Evolutionary conservation across 2,888 invertebrate species (phyloP).

Genomic region (Melanophora roralis): DNA sequence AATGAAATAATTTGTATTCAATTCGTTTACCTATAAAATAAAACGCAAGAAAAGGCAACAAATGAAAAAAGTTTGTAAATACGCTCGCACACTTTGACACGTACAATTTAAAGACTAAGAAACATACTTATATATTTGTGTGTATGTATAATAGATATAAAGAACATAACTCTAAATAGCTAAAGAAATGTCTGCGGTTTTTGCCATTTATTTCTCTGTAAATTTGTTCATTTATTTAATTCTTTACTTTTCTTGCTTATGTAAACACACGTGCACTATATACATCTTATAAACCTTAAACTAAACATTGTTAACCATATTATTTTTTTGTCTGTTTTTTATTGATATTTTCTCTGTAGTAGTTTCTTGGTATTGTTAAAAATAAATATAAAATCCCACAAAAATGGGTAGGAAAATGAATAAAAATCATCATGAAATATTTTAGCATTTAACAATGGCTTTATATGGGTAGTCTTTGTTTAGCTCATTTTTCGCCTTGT

Average conservation of each 20-base stretch:
- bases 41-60: constrained; percentile 15
- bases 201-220: no score
- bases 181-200: not conserved
- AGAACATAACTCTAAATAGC: constrained; percentile 35
- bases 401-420: not conserved
- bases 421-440: constrained; percentile 39
- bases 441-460: constrained; percentile 51
- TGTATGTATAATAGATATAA: constrained; percentile 2
- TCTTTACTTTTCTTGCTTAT: not conserved
- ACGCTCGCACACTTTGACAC: not conserved
- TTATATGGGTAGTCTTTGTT: constrained; percentile 20
- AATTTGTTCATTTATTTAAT: not conserved
- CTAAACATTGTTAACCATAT: constrained; percentile 43
- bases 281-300: constrained; percentile 1
- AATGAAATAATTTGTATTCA: constrained; percentile 77
- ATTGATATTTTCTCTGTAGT: not conserved
- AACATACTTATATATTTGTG: no score
- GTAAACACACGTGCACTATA: constrained; percentile 3
- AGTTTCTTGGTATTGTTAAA: not conserved
- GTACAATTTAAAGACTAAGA: no score
- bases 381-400: not conserved
- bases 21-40: constrained; percentile 65
- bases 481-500: not conserved
- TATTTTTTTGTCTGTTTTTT: constrained; percentile 9
- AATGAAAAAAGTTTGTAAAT: not conserved